These are phyloP conservation scores for Drosophila formosana DNA, from an alignment of 2,888 invertebrate genomes.

Conservation along the genomic window DNA sequence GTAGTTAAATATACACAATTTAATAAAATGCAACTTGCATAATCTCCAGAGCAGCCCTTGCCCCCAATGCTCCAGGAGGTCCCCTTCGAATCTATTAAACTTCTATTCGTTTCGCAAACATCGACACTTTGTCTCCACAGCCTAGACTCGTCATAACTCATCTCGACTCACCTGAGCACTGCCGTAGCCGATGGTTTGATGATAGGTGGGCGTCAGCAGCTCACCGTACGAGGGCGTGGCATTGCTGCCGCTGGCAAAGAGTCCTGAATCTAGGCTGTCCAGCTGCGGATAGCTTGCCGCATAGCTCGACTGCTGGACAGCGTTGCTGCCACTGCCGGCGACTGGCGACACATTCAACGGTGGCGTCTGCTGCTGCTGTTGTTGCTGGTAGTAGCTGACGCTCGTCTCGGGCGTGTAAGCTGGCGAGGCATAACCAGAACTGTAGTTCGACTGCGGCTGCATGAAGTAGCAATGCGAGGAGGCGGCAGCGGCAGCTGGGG, in stretches of 20 bases:
- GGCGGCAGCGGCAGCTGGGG: slow-evolving; percentile 33
- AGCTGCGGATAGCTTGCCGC: slow-evolving; percentile 58
- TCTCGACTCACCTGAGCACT: slow-evolving; percentile 68
- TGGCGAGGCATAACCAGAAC: slow-evolving; percentile 83
- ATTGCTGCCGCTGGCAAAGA: slow-evolving; percentile 68
- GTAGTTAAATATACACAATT: no score
- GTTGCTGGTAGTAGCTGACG: slow-evolving; percentile 66
- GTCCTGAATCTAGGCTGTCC: slow-evolving; percentile 76
- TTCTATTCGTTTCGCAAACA: no score
- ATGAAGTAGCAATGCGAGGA: slow-evolving; percentile 72
- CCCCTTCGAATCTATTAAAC: no score
- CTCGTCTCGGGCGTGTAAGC: slow-evolving; percentile 75
- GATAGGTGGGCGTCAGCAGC: slow-evolving; percentile 72
- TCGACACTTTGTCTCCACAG: neutral
- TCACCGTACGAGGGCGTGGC: slow-evolving; percentile 81
- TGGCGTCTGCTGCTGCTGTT: slow-evolving; percentile 31
- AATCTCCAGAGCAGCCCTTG: no score
- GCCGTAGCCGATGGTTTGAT: slow-evolving; percentile 73
- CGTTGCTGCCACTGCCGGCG: neutral
- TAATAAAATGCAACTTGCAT: no score
- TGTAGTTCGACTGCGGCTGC: slow-evolving; percentile 82
- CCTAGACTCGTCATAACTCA: neutral
- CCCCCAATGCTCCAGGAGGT: no score
- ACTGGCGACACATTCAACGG: slow-evolving; percentile 36
- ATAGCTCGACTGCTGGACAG: slow-evolving; percentile 35